Evolutionary conservation across 2,888 invertebrate species (phyloP).

Genomic region (Parnassius mnemosyne): DNA sequence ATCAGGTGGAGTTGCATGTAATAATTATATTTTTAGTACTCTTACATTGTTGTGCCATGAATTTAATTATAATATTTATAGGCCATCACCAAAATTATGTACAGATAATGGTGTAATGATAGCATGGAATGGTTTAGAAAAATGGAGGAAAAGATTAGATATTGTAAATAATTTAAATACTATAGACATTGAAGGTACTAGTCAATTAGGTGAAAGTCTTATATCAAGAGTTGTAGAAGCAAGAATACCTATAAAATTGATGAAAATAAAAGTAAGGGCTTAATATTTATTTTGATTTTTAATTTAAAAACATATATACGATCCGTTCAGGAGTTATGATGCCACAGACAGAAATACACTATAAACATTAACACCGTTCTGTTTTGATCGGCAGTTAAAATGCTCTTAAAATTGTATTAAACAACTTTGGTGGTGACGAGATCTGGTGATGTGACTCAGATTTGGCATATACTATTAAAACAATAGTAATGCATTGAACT

Average conservation of each 20-base stretch:
- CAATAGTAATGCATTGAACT: no score
- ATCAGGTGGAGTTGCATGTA: slow-evolving; percentile 98
- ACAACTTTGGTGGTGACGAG: no score
- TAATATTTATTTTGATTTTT: slow-evolving; percentile 4
- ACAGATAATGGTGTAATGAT: slow-evolving; percentile 99
- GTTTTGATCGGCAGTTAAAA: no score
- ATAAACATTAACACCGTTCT: no score
- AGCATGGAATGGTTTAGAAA: slow-evolving; percentile 98
- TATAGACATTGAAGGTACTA: slow-evolving; percentile 82
- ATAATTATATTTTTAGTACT: slow-evolving; percentile 87
- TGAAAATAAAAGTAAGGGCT: slow-evolving; percentile 53
- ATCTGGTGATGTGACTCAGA: no score
- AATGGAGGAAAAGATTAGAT: slow-evolving; percentile 79
- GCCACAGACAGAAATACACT: no score
- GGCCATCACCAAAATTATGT: slow-evolving; percentile 92
- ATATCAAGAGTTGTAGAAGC: slow-evolving; percentile 78
- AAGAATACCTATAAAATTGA: slow-evolving; percentile 69
- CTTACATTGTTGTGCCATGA: slow-evolving; percentile 85
- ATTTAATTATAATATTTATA: slow-evolving; percentile 83
- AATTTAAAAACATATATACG: not conserved
- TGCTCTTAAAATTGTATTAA: no score
- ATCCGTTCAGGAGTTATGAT: no score
- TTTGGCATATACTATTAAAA: no score
- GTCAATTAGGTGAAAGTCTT: slow-evolving; percentile 84
- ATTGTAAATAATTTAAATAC: slow-evolving; percentile 80